Conservation (phyloP, 2,797 vertebrate species). For the Anguilla anguilla region DNA sequence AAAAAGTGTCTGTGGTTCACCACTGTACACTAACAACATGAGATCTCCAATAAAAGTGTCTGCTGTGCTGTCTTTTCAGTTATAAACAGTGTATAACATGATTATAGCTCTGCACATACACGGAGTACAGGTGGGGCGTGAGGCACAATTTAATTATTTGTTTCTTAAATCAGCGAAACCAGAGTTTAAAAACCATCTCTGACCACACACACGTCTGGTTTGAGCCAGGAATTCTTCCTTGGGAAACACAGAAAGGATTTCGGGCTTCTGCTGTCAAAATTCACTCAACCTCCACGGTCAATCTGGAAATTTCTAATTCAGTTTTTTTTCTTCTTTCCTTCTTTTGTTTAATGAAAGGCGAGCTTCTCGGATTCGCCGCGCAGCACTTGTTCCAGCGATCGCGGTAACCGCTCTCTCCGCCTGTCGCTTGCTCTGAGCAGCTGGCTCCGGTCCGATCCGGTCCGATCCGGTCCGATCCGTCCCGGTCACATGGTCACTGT, state of each 20-base stretch:
- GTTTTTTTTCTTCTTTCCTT: not conserved
- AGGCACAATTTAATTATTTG: no score
- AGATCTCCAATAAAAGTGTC: not conserved
- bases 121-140: not conserved
- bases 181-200: not conserved
- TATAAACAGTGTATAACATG: not conserved
- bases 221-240: not conserved
- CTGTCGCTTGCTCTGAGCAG: not conserved
- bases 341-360: not conserved
- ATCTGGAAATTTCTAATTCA: not conserved
- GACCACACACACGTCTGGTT: not conserved
- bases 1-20: not conserved
- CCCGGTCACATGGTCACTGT: not conserved
- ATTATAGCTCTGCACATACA: not conserved
- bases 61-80: not conserved
- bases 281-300: not conserved
- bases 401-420: not conserved
- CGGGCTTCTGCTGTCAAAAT: not conserved
- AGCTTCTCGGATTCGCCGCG: not conserved
- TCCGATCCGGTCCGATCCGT: not conserved
- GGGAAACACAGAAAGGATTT: not conserved
- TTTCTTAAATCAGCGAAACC: not conserved
- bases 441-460: not conserved
- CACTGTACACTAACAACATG: not conserved
- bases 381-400: not conserved